Percentiles rank a stretch among this genome's conserved stretches.
These are phyloP conservation scores for Catharus minimus DNA, from an alignment of 2,113 vertebrate species.

Conservation along the genomic window DNA sequence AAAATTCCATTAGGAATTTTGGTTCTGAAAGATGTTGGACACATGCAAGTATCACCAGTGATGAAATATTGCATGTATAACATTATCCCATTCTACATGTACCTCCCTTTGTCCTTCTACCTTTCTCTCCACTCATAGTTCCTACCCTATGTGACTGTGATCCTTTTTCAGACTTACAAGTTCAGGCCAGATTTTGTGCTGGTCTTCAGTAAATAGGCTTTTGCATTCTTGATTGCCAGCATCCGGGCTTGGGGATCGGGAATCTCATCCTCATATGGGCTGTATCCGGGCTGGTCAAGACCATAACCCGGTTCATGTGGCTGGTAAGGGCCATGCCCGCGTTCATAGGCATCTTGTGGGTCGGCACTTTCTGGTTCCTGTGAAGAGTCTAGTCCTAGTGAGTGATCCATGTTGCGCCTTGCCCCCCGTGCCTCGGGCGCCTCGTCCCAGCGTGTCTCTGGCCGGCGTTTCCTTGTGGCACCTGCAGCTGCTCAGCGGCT, in stretches of 20 bases:
- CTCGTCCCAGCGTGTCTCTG: neutral
- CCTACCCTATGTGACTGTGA: neutral
- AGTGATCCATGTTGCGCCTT: neutral
- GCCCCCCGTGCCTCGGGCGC: neutral
- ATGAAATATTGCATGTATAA: neutral
- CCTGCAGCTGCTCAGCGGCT: neutral
- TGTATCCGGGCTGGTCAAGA: neutral
- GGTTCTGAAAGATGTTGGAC: neutral
- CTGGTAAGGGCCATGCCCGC: constrained; percentile 31
- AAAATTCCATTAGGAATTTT: neutral
- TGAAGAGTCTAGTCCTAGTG: neutral
- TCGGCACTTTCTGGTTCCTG: neutral
- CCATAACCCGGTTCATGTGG: constrained; percentile 47
- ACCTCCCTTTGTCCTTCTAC: neutral
- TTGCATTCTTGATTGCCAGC: constrained; percentile 74
- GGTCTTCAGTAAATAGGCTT: constrained; percentile 78
- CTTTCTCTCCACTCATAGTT: neutral
- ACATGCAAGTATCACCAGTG: neutral
- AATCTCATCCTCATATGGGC: neutral
- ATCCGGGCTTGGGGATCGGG: neutral
- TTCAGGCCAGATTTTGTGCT: constrained; percentile 79
- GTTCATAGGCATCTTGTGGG: neutral
- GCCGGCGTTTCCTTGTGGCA: neutral
- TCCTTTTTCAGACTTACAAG: constrained; percentile 78
- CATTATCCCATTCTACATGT: neutral